Evolutionary conservation across 2,888 invertebrate species (phyloP).

Genomic region (Eremobia ochroleuca): DNA sequence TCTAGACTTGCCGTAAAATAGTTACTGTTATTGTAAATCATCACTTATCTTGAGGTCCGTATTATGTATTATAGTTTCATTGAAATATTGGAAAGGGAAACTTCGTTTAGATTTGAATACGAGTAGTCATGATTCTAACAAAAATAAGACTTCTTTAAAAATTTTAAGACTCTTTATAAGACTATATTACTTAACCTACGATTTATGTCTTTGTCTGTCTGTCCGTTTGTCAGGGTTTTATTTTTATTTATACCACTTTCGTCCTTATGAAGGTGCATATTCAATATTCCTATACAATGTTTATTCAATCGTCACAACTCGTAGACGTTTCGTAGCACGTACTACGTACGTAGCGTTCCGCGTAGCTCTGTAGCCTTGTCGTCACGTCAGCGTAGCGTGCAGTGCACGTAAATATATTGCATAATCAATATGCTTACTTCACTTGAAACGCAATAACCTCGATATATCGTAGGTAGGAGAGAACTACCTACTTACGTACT

Average conservation of each 20-base stretch:
- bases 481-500: background rate
- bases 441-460: slow-evolving; percentile 52
- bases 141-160: background rate
- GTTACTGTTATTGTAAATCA: background rate
- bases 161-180: background rate
- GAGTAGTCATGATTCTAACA: background rate
- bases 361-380: slow-evolving; percentile 47
- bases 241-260: background rate
- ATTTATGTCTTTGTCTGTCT: too few species aligned
- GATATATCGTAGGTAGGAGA: slow-evolving; percentile 9
- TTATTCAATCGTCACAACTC: slow-evolving; percentile 56
- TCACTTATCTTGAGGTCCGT: background rate
- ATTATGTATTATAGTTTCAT: too few species aligned
- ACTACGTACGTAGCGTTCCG: slow-evolving; percentile 52
- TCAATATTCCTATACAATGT: slow-evolving; percentile 27
- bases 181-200: background rate
- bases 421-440: slow-evolving; percentile 57
- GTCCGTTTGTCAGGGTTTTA: too few species aligned
- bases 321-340: slow-evolving; percentile 62
- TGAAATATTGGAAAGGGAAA: background rate
- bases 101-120: background rate
- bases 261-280: slow-evolving; percentile 1
- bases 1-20: background rate
- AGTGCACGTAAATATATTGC: slow-evolving; percentile 60
- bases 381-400: slow-evolving; percentile 61